Conservation (phyloP, 2,888 invertebrate genomes). For the Clepsis dumicolana region DNA sequence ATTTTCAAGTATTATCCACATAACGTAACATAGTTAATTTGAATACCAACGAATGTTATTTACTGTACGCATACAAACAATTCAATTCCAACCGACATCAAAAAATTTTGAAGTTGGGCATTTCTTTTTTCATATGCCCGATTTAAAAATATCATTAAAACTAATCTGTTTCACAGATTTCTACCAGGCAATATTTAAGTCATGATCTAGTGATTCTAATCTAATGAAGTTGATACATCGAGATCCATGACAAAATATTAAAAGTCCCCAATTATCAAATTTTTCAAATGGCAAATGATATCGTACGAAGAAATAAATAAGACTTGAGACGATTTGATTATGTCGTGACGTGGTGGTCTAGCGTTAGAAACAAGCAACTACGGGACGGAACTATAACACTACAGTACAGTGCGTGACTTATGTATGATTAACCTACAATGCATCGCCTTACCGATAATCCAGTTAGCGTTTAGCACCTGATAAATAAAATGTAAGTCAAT, state of each 20-base stretch:
- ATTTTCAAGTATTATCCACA: neutral
- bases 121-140: too few relatives aligned
- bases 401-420: slow-evolving; percentile 34
- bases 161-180: too few relatives aligned
- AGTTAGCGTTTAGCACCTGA: slow-evolving; percentile 50
- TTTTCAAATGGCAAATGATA: neutral
- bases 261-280: neutral
- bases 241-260: neutral
- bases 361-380: slow-evolving; percentile 2
- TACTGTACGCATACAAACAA: neutral
- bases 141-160: too few relatives aligned
- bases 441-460: slow-evolving; percentile 53
- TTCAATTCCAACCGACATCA: neutral
- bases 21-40: neutral
- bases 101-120: too few relatives aligned
- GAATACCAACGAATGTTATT: neutral
- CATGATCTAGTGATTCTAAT: too few relatives aligned
- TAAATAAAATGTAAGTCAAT: slow-evolving; percentile 48
- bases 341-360: neutral
- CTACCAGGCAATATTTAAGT: too few relatives aligned
- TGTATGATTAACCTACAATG: slow-evolving; percentile 36
- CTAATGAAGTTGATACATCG: too few relatives aligned
- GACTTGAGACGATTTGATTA: neutral
- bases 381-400: neutral
- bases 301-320: neutral